phyloP scores from a whole-genome alignment of 2,888 invertebrate genomes.

The Lacanobia oleracea region DNA sequence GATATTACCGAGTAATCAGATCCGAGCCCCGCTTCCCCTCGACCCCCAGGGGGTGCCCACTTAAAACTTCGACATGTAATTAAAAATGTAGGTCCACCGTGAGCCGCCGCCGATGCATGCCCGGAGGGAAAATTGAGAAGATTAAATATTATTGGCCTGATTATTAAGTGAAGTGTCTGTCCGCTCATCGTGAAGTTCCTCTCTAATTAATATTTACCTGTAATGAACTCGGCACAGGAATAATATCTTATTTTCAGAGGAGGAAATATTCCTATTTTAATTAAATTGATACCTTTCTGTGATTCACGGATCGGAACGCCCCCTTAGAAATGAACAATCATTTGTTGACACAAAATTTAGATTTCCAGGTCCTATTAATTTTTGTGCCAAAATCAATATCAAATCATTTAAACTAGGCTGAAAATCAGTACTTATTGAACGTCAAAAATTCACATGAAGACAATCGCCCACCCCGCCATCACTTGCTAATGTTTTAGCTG shows the following conservation, averaged over 20 bases:
- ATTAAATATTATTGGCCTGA: constrained; percentile 34
- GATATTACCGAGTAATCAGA: constrained; percentile 49
- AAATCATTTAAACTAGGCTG: too few species aligned
- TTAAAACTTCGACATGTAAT: constrained; percentile 48
- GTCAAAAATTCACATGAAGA: too few species aligned
- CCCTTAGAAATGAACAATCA: not conserved
- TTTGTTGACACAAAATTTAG: not conserved
- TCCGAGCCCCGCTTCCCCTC: not conserved
- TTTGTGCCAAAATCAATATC: too few species aligned
- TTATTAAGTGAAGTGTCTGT: constrained; percentile 29
- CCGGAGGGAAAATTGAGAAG: constrained; percentile 13
- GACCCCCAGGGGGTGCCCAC: constrained; percentile 4
- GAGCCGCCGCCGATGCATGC: constrained; percentile 12
- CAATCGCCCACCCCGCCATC: too few species aligned
- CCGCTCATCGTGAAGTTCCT: not conserved
- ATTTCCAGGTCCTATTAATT: too few species aligned
- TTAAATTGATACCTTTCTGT: not conserved
- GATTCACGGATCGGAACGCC: too few species aligned
- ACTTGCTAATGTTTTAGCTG: too few species aligned
- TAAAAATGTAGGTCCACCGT: constrained; percentile 43
- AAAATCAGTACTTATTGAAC: too few species aligned
- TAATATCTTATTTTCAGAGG: not conserved
- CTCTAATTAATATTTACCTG: constrained; percentile 28
- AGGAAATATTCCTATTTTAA: not conserved
- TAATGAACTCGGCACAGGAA: not conserved